Evolutionary conservation across 2,113 vertebrate genomes (phyloP), one percentile per base, ranked within the genome.

Genomic region (Lophius piscatorius): DNA sequence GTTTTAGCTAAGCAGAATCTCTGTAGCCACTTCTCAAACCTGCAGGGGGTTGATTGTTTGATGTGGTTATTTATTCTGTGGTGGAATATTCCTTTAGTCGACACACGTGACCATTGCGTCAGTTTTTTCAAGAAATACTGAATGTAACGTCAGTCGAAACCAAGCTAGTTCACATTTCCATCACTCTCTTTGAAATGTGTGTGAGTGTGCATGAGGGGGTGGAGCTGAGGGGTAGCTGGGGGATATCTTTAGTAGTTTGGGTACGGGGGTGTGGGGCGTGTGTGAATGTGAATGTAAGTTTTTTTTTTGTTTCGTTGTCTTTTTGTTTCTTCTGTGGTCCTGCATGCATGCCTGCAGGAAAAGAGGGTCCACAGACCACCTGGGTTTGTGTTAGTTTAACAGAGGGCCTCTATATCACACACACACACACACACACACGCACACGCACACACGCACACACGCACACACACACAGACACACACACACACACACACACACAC

Each of bases 361-460:
- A 82, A 49, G 77, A 82, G 21, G 56, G 56, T 23, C 64, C 44
- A 48, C 52, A 57, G 82, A 84, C 78, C 82, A 79, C 87, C 83
- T 79, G 63, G 77, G 60, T 79, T 49, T 83, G 39, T 87, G 84
- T 89, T 88, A 75, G 86, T 89, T 91, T 89, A 83, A 81, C 80
- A 78, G 78, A 78, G 69, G 84, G 79, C 82, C 76, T 76, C 85
- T 82, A 88, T 88, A 86, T 76, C 65, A 54, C 65, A 62, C 61
- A 72, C 52, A 41, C 68, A 63, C 26, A 54, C 36, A 62, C 48
- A 61, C 24, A 65, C 57, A 48, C 51, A 46, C 50, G 39, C 50
- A 47, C 18, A 29, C 36, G 47, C 52, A 48, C 17, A 21, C 39
- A 12, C 18, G 9, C 21, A 13, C 18, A 31, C n/a, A n/a, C n/a